Evolutionary conservation across 2,888 invertebrate genomes (phyloP), one percentile per base, ranked within the genome.

Genomic region (Netelia melanura): DNA sequence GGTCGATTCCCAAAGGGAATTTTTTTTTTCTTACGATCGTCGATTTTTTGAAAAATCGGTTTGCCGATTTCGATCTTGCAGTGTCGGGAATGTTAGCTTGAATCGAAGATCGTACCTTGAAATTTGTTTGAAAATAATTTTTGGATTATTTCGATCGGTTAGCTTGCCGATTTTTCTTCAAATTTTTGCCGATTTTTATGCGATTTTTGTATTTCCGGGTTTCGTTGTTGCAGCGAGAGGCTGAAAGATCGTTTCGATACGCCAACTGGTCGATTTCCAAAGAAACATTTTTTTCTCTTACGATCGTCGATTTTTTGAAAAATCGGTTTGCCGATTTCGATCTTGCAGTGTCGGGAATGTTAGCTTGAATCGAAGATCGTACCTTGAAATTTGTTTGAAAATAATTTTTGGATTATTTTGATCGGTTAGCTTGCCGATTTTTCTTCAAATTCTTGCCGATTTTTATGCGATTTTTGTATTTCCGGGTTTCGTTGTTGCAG

Each of bases 201-300:
- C 6, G 38, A 38, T 38, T 38, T 38, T 38, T 38, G 5, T 38
- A 38, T 38, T 38, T 38, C 38, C 38, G 38, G 6, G 38, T 38
- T 6, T 38, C 38, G 38, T 38, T 6, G 38, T 1, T 56, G 17
- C 23, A 38, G 30, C 25, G 30, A 61, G 9, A 44, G 11, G n/a
- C 23, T 54, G 30, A 43, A 21, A 38, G 64, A 56, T n/a, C 56
- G 58, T 58, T 80, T 80, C 72, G 65, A 77, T 65, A 77, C 64
- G 62, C 58, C 43, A n/a, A n/a, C n/a, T n/a, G n/a, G n/a, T n/a
- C n/a, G n/a, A n/a, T n/a, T n/a, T n/a, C n/a, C n/a, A 25, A 25
- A 2, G 25, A 25, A 3, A 30, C 3, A 30, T 30, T 30, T 3
- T 48, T 48, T 48, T 48, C 2, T 10, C 11, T 48, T 48, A 10